Base-by-base conservation (phyloP, 2,113 vertebrate species). In the Podarcis raffonei region DNA sequence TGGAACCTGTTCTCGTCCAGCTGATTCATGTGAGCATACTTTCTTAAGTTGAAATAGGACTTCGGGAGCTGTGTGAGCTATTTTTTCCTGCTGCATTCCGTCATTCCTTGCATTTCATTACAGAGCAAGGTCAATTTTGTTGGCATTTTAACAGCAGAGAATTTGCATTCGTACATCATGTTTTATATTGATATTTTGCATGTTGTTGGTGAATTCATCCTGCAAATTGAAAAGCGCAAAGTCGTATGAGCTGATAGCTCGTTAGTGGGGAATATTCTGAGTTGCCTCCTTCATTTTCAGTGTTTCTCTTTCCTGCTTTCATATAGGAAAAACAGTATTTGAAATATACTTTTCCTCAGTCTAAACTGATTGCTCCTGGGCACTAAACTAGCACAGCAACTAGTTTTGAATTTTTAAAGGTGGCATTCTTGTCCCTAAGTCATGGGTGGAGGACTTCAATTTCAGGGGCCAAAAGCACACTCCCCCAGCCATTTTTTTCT, bases 1-100 rank as follows among this genome's bases (percentile, higher is more conserved):
- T 99, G 97, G 99, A 99, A 92, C 97, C 98, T 2, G 98, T 99
- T 59, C 96, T 99, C 81, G 96, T 99, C 84, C 98, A 99, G 87
- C 94, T 99, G 90, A 98, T 99, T 91, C 99, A 99, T 3, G 99
- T 99, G 95, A 98, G 98, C 94, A 82, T 32, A 2, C 20, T 84
- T 48, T 57, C n/a, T 59, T 68, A 30, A 88, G 78, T 84, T 77
- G 83, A 72, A 25, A 84, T 72, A 77, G 0, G 25, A 53, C 75
- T 72, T 84, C 25, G 57, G 35, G 87, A 7, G 27, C 66, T 57
- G n/a, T 37, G 22, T 2, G 15, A 59, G 78, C 0, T 72, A 39
- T 89, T 32, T 59, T 25, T 37, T 15, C n/a, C 59, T 68, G 25
- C 53, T 3, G 66, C 35, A 7, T 12, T 48, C 32, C 11, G 15